Evolutionary conservation across 2,888 invertebrate species (phyloP).

Genomic region (Nomada lathburiana): DNA sequence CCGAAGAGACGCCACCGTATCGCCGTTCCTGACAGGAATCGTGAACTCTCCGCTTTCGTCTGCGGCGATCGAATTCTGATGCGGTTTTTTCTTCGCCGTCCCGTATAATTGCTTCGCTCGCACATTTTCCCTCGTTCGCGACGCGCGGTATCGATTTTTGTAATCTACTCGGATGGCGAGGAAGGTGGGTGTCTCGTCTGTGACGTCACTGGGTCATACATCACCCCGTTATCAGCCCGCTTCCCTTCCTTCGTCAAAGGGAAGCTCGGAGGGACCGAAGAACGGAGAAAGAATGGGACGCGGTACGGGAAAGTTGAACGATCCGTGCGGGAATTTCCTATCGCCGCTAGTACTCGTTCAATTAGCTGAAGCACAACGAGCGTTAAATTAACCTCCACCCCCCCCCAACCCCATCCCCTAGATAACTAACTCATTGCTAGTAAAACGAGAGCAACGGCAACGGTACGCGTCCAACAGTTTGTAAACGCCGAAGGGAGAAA

Average conservation of each 20-base stretch:
- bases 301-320: constrained; percentile 41
- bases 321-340: constrained; percentile 29
- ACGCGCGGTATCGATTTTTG: constrained; percentile 78
- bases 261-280: constrained; percentile 55
- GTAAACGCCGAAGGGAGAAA: not conserved
- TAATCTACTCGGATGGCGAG: constrained; percentile 79
- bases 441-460: no score
- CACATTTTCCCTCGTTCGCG: constrained; percentile 44
- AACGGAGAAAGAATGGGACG: constrained; percentile 47
- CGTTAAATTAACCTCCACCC: not conserved
- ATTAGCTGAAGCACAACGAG: constrained; percentile 5
- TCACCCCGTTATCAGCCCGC: constrained; percentile 83
- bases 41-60: not conserved
- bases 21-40: not conserved
- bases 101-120: not conserved
- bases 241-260: constrained; percentile 64
- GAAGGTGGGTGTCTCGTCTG: constrained; percentile 74
- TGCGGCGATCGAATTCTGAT: not conserved
- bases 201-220: constrained; percentile 83
- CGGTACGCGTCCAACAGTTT: no score
- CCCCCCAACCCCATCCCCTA: no score
- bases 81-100: no score
- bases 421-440: no score
- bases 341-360: not conserved
- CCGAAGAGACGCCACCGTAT: not conserved